Evolutionary conservation across 2,797 vertebrate species (phyloP).

Genomic region (Hoplostethus atlanticus): DNA sequence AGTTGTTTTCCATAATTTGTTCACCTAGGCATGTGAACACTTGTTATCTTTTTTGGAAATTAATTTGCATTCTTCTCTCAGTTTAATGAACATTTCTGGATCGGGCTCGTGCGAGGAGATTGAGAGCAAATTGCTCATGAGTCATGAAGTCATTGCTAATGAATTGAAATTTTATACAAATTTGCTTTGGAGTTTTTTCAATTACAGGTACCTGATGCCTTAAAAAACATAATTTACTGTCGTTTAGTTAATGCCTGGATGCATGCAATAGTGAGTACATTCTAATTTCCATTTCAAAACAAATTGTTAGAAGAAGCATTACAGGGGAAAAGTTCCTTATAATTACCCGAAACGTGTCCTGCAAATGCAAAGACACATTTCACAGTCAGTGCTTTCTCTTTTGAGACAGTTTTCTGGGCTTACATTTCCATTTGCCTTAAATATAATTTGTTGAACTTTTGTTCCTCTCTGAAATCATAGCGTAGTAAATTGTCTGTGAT

Average conservation of each 20-base stretch:
- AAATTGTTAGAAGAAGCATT: slow-evolving; percentile 65
- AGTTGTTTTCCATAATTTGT: slow-evolving; percentile 45
- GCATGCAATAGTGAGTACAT: slow-evolving; percentile 61
- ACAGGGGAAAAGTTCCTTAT: slow-evolving; percentile 61
- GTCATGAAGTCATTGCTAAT: slow-evolving; percentile 73
- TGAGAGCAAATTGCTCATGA: slow-evolving; percentile 69
- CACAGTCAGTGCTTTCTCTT: slow-evolving; percentile 23
- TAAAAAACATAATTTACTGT: slow-evolving; percentile 61
- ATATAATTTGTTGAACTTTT: slow-evolving; percentile 72
- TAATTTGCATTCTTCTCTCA: slow-evolving; percentile 65
- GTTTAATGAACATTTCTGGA: slow-evolving; percentile 61
- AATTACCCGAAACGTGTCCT: slow-evolving; percentile 70
- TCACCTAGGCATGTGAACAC: not conserved
- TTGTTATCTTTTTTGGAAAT: slow-evolving; percentile 39
- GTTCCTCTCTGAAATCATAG: slow-evolving; percentile 71
- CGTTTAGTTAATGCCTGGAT: slow-evolving; percentile 62
- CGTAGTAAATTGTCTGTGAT: slow-evolving; percentile 78
- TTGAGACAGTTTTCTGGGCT: slow-evolving; percentile 60
- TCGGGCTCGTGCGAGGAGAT: slow-evolving; percentile 46
- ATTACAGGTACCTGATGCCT: slow-evolving; percentile 72
- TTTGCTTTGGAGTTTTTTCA: slow-evolving; percentile 71
- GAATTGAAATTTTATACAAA: slow-evolving; percentile 75
- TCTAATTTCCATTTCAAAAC: slow-evolving; percentile 75
- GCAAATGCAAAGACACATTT: slow-evolving; percentile 58
- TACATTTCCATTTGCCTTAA: slow-evolving; percentile 67